Percentiles rank a stretch among this genome's conserved stretches.
Conservation (phyloP, 2,888 invertebrate genomes). For the Poecilus cupreus region DNA sequence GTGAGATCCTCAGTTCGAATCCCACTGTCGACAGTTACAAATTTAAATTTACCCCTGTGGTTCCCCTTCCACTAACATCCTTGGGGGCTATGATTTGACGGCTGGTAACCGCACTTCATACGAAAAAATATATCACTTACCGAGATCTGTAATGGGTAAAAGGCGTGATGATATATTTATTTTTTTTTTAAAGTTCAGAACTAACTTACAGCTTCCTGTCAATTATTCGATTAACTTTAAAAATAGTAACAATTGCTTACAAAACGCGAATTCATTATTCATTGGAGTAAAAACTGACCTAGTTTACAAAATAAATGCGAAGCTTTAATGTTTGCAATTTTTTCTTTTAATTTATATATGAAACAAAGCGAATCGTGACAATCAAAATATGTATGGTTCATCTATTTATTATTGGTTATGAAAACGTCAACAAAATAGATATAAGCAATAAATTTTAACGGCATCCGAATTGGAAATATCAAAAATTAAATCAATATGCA, state of each 20-base stretch:
- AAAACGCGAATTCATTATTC: slow-evolving; percentile 4
- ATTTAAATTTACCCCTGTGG: too few relatives aligned
- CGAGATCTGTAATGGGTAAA: too few relatives aligned
- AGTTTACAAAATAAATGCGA: not conserved
- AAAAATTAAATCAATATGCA: slow-evolving; percentile 42
- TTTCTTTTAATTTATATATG: slow-evolving; percentile 25
- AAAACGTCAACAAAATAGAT: slow-evolving; percentile 41
- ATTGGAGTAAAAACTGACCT: not conserved
- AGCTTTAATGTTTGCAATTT: slow-evolving; percentile 12
- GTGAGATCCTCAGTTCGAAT: too few relatives aligned
- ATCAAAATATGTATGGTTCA: slow-evolving; percentile 24
- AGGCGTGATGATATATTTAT: too few relatives aligned
- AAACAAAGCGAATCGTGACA: slow-evolving; percentile 1
- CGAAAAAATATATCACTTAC: too few relatives aligned
- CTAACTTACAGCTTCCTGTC: too few relatives aligned
- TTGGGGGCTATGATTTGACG: too few relatives aligned
- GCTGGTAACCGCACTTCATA: too few relatives aligned
- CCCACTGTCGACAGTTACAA: too few relatives aligned
- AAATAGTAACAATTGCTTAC: slow-evolving; percentile 17
- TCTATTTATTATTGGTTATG: slow-evolving; percentile 31
- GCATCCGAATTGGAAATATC: slow-evolving; percentile 25
- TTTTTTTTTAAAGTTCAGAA: too few relatives aligned
- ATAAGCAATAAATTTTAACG: slow-evolving; percentile 38
- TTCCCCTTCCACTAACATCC: too few relatives aligned
- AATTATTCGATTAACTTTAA: too few relatives aligned